These are phyloP conservation scores for Gasteruption jaculator DNA, from an alignment of 2,888 invertebrate genomes.

Conservation along the genomic window DNA sequence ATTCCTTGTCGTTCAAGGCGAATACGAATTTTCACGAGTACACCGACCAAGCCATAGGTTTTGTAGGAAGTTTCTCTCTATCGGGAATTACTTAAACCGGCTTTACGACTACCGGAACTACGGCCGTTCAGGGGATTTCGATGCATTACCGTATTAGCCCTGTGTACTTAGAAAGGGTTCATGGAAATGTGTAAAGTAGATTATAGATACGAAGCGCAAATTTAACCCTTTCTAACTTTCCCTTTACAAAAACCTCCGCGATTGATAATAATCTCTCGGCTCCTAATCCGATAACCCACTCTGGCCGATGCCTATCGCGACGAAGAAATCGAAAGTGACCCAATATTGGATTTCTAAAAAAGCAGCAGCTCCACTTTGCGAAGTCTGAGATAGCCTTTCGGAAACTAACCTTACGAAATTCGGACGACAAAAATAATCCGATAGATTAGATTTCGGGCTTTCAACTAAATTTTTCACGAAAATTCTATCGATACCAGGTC, in stretches of 20 bases:
- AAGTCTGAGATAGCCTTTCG: too few relatives aligned
- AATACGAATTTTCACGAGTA: conserved; percentile 13
- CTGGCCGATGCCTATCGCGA: too few relatives aligned
- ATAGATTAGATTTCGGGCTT: too few relatives aligned
- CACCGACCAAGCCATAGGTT: conserved; percentile 23
- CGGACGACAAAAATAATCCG: too few relatives aligned
- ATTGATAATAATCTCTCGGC: too few relatives aligned
- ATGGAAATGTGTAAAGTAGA: conserved; percentile 46
- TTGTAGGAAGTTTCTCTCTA: conserved; percentile 36
- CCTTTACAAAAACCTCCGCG: too few relatives aligned
- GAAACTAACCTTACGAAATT: too few relatives aligned
- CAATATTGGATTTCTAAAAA: too few relatives aligned
- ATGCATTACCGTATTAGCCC: conserved; percentile 49
- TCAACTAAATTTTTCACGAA: conserved; percentile 24
- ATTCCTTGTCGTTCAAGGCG: conserved; percentile 12
- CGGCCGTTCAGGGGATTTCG: conserved; percentile 41
- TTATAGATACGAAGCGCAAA: conserved; percentile 39
- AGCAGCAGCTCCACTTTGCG: too few relatives aligned
- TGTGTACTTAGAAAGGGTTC: conserved; percentile 45
- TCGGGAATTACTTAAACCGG: conserved; percentile 49
- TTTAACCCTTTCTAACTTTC: conserved; percentile 37
- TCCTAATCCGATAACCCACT: too few relatives aligned
- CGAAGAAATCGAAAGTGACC: too few relatives aligned
- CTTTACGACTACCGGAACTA: conserved; percentile 45
- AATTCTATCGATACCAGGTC: too few relatives aligned